Base-by-base conservation (phyloP, 1,140 invertebrate species). In the Harlomillsia oculata region DNA sequence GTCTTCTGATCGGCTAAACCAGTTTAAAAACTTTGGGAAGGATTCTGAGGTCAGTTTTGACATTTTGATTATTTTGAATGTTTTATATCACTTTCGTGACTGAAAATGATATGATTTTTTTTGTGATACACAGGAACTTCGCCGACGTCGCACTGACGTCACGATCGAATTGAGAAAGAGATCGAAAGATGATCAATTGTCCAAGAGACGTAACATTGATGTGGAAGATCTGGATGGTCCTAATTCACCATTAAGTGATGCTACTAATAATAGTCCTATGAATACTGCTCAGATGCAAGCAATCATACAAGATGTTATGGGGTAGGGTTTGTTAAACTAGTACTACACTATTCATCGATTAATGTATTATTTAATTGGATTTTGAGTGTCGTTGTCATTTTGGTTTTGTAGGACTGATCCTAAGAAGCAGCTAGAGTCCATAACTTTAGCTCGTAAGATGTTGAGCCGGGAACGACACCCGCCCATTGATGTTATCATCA, bases 101-200 rank as follows among this genome's bases (percentile, higher is more conserved):
- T 44, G 14, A 26, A 32, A 20, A 34, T 21, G 30, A 39, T 44
- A 18, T 13, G 18, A 26, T 26, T 53, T n/a, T 32, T 20, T 56
- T 32, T 40, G 20, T 5, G n/a, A 39, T 53, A 48, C 64, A 16
- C 63, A 91, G 85, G 89, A 92, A 65, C 81, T 94, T 70, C 80
- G 94, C 53, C 79, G 90, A 62, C 81, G 90, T 56, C 78, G 95
- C 56, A 84, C 80, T 66, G 91, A 97, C 71, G 79, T 88, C 20
- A 87, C 82, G 8, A 81, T 97, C 11, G 87, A 95, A 65, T 74
- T 99, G 6, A 76, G 96, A 14, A 98, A 97, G 76, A 83, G 85
- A 5, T 86, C 88, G 39, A 89, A 95, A 69, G 93, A 98, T 74
- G 93, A 98, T 67, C 90, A 94, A 68, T 73, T 99, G n/a, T 76